Conservation (phyloP, 2,113 vertebrate genomes). For the Rhombomys opimus region DNA sequence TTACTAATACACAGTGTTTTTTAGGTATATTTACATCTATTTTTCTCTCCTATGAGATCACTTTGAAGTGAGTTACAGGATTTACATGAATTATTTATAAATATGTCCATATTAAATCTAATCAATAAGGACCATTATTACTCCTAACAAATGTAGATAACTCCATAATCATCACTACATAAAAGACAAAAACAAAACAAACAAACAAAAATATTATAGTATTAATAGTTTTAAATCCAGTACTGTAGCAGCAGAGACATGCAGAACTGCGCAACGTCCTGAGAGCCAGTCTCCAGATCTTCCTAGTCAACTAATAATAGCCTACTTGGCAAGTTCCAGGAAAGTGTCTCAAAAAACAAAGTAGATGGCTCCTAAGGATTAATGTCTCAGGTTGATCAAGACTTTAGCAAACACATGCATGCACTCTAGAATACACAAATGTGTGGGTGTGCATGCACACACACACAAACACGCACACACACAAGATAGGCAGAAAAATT, state of each 20-base stretch:
- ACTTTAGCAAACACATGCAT: not conserved
- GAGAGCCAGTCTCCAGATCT: not conserved
- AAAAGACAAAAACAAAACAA: not conserved
- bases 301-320: not conserved
- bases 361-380: not conserved
- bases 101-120: conserved; percentile 4
- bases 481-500: not conserved
- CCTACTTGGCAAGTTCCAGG: too few relatives aligned
- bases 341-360: not conserved
- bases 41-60: not conserved
- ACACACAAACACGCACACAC: not conserved
- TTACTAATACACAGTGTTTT: not conserved
- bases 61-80: not conserved
- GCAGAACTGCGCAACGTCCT: not conserved
- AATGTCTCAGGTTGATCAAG: not conserved
- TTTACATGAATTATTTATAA: not conserved
- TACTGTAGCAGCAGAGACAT: not conserved
- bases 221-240: not conserved
- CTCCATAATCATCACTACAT: not conserved
- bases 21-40: not conserved
- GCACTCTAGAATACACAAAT: not conserved
- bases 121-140: conserved; percentile 22
- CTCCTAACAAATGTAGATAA: not conserved
- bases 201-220: not conserved
- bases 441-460: not conserved